A percentile compares a stretch with the other conserved stretches of the same genome.
These are phyloP conservation scores for Glossophaga mutica DNA, from an alignment of 2,797 vertebrate species.

Conservation along the genomic window DNA sequence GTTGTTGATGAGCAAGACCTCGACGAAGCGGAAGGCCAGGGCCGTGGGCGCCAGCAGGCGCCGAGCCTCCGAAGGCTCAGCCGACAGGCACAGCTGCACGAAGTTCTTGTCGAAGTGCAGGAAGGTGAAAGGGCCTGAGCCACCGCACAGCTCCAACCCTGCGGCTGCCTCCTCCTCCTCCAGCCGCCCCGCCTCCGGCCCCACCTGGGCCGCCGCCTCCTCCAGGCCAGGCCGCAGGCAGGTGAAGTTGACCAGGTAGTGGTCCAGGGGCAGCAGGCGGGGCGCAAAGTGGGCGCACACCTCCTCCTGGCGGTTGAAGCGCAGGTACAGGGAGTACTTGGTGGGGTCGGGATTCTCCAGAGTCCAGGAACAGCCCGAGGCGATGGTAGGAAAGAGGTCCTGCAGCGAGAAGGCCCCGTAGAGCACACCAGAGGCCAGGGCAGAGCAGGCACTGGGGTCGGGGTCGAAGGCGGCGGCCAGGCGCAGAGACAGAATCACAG, in stretches of 20 bases:
- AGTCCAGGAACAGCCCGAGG: conserved; percentile 96
- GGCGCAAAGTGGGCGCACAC: conserved; percentile 93
- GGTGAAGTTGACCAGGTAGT: conserved; percentile 96
- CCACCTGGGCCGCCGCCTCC: conserved; percentile 38
- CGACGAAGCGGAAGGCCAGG: conserved; percentile 92
- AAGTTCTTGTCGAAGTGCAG: conserved; percentile 99
- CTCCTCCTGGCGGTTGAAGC: conserved; percentile 93
- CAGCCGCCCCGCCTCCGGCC: conserved; percentile 21
- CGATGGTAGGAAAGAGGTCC: conserved; percentile 95
- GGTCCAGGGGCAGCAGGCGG: conserved; percentile 95
- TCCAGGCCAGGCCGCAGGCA: conserved; percentile 85
- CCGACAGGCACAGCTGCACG: conserved; percentile 93
- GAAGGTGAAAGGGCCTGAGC: conserved; percentile 88
- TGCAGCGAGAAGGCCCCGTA: conserved; percentile 99
- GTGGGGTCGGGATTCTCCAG: conserved; percentile 99
- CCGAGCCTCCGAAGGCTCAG: conserved; percentile 84
- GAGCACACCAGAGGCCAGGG: conserved; percentile 95
- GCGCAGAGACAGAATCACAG: conserved; percentile 97
- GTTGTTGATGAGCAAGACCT: conserved; percentile 97
- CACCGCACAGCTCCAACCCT: conserved; percentile 89
- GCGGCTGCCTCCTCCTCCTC: conserved; percentile 80
- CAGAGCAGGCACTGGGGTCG: conserved; percentile 92
- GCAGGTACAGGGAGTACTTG: conserved; percentile 98
- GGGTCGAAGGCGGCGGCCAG: conserved; percentile 88
- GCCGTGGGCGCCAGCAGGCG: conserved; percentile 87